Percentiles rank a stretch among this genome's conserved stretches.
Evolutionary conservation across 2,888 invertebrate species (phyloP).

Genomic region (Drosophila yooni): DNA sequence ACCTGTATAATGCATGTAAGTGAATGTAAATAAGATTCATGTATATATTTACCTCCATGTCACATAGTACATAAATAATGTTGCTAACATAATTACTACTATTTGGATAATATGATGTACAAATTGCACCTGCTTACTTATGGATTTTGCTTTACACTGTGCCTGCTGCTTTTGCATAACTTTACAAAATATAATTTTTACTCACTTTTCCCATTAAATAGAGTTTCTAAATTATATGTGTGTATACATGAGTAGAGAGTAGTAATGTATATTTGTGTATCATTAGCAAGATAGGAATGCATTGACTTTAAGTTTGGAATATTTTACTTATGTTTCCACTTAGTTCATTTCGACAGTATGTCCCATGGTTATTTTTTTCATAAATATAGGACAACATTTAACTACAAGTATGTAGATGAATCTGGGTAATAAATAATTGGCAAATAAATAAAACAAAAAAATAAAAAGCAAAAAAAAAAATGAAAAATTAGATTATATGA

Average conservation of each 20-base stretch:
- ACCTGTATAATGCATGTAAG: constrained; percentile 28
- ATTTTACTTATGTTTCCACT: constrained; percentile 22
- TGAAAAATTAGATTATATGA: constrained; percentile 34
- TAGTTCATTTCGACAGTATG: constrained; percentile 24
- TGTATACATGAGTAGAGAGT: not conserved
- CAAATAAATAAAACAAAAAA: constrained; percentile 32
- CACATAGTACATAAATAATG: not conserved
- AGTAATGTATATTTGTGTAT: constrained; percentile 7
- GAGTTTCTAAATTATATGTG: not conserved
- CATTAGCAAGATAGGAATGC: constrained; percentile 7
- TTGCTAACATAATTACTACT: not conserved
- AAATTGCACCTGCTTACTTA: constrained; percentile 16
- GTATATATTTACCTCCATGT: not conserved
- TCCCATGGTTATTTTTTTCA: constrained; percentile 27
- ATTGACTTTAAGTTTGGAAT: constrained; percentile 25
- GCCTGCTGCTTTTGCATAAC: constrained; percentile 15
- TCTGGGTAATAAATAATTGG: constrained; percentile 58
- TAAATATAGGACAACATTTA: constrained; percentile 58
- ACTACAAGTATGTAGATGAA: constrained; percentile 49
- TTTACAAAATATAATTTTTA: not conserved
- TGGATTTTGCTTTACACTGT: constrained; percentile 5
- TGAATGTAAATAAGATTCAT: not conserved
- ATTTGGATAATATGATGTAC: constrained; percentile 18
- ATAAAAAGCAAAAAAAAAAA: constrained; percentile 30
- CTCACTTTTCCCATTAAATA: constrained; percentile 1